These are phyloP conservation scores for Hybognathus amarus DNA, from an alignment of 2,797 vertebrate genomes.

Conservation along the genomic window DNA sequence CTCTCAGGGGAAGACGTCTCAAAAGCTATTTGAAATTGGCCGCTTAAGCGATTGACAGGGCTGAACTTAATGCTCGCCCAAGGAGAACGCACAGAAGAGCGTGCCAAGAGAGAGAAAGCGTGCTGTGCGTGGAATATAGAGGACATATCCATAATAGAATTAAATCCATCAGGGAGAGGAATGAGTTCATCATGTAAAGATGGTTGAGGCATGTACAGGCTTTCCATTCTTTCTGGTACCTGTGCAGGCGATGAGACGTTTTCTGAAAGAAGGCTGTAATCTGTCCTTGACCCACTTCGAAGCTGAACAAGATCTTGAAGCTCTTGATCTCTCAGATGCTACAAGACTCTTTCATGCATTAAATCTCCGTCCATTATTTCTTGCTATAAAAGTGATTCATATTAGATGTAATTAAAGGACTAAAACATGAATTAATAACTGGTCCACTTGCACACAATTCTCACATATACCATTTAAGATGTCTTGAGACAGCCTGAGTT, in stretches of 20 bases:
- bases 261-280: slow-evolving; percentile 36
- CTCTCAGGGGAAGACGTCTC: slow-evolving; percentile 65
- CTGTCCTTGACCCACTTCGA: slow-evolving; percentile 52
- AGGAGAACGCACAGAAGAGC: slow-evolving; percentile 39
- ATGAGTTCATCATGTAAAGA: slow-evolving; percentile 73
- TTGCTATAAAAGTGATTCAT: not conserved
- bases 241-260: slow-evolving; percentile 14
- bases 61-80: slow-evolving; percentile 52
- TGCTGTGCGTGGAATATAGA: not conserved
- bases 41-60: slow-evolving; percentile 65
- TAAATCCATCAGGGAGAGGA: slow-evolving; percentile 67
- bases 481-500: not conserved
- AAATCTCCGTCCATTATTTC: not conserved
- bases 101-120: slow-evolving; percentile 2
- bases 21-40: slow-evolving; percentile 75
- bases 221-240: slow-evolving; percentile 14
- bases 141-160: slow-evolving; percentile 78
- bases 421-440: slow-evolving; percentile 7
- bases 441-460: too few species aligned
- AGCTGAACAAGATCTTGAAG: not conserved
- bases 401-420: not conserved
- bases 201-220: slow-evolving; percentile 61
- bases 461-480: not conserved
- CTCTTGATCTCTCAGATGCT: not conserved
- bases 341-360: slow-evolving; percentile 6